These are phyloP conservation scores for Hafferia zeledoni DNA, from an alignment of 2,797 vertebrate genomes.

Conservation along the genomic window DNA sequence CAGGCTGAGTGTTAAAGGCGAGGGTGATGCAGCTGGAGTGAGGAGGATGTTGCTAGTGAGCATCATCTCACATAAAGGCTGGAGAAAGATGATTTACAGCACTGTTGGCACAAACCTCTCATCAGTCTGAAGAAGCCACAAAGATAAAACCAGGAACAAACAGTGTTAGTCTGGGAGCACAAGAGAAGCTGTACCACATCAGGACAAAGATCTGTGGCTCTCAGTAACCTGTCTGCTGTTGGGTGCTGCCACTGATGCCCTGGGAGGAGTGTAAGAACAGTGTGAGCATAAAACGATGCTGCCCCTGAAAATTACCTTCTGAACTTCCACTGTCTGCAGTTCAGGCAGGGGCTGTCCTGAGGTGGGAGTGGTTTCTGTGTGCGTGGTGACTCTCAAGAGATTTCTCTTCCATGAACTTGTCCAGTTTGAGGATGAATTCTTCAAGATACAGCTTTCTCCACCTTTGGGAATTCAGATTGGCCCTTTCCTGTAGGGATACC, in stretches of 20 bases:
- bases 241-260: not conserved
- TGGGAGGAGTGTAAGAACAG: not conserved
- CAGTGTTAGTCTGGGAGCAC: not conserved
- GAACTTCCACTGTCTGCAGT: not conserved
- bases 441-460: not conserved
- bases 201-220: not conserved
- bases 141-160: constrained; percentile 15
- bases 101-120: not conserved
- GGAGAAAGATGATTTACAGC: constrained; percentile 14
- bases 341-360: not conserved
- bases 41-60: constrained; percentile 17
- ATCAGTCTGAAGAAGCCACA: not conserved
- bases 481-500: not conserved
- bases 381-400: not conserved
- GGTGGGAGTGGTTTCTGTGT: not conserved
- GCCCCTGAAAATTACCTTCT: not conserved
- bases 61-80: not conserved
- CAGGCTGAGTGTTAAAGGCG: not conserved
- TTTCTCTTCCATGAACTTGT: not conserved
- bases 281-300: not conserved
- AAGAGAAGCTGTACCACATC: not conserved
- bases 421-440: not conserved
- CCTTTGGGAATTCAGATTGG: not conserved
- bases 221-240: not conserved
- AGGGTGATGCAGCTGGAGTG: constrained; percentile 12